A percentile compares a stretch with the other conserved stretches of the same genome.
These are phyloP conservation scores for Mastigias papua DNA, from an alignment of 30 jellyfish, hydroid and myxozoan species.

Conservation along the genomic window DNA sequence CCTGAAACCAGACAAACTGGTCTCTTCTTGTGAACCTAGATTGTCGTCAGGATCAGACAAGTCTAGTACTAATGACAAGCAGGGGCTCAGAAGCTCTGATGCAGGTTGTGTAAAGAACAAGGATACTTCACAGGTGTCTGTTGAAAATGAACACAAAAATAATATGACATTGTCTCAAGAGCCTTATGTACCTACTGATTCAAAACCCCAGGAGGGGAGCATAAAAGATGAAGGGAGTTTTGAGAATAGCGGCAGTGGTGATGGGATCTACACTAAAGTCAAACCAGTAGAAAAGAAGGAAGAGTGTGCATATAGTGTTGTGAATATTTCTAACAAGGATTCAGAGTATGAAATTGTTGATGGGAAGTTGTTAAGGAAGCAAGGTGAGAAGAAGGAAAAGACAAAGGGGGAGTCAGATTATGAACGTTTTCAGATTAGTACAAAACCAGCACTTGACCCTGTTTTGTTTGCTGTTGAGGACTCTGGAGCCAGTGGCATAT, in stretches of 20 bases:
- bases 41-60: not conserved
- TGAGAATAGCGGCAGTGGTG: constrained; percentile 77
- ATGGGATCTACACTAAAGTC: constrained; percentile 55
- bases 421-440: not conserved
- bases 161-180: not conserved
- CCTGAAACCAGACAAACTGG: not conserved
- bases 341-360: constrained; percentile 62
- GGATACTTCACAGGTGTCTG: not conserved
- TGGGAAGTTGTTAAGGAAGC: constrained; percentile 40
- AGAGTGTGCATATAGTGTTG: constrained; percentile 78
- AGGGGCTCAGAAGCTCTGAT: not conserved
- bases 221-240: constrained; percentile 9
- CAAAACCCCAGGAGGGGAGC: not conserved
- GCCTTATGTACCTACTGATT: not conserved
- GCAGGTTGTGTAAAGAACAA: not conserved
- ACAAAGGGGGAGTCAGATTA: constrained; percentile 1
- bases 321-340: constrained; percentile 48
- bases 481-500: constrained; percentile 80
- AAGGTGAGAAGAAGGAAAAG: not conserved
- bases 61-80: not conserved
- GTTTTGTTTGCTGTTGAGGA: constrained; percentile 55
- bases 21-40: not conserved
- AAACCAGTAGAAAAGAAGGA: constrained; percentile 48
- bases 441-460: constrained; percentile 37
- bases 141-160: not conserved